A percentile compares a stretch with the other conserved stretches of the same genome.
Conservation (phyloP, 2,113 vertebrate genomes). For the Elephantulus edwardii region DNA sequence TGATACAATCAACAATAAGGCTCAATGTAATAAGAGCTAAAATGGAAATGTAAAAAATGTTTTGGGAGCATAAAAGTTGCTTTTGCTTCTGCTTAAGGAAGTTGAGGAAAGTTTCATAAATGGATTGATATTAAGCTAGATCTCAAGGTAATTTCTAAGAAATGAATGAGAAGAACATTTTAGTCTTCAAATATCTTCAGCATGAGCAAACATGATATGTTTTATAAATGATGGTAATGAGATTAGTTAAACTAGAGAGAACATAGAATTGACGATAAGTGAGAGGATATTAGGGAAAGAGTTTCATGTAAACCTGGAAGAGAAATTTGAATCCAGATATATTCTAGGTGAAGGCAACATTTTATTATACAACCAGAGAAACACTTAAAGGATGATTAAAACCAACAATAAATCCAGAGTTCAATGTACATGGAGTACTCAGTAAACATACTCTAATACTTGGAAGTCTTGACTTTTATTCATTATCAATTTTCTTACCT, state of each 20-base stretch:
- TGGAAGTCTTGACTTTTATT: neutral
- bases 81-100: neutral
- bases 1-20: neutral
- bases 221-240: neutral
- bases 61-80: neutral
- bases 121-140: neutral
- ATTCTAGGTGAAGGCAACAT: neutral
- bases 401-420: too few relatives aligned
- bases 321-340: neutral
- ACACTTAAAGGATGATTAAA: neutral
- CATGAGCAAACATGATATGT: neutral
- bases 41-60: neutral
- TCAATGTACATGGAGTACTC: neutral
- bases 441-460: neutral
- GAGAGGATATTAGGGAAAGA: neutral
- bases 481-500: neutral
- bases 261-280: neutral
- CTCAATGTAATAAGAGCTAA: neutral
- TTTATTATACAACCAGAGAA: neutral
- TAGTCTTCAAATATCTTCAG: neutral
- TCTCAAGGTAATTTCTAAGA: neutral
- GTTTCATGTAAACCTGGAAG: neutral
- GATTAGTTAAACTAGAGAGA: neutral
- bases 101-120: neutral
- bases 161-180: constrained; percentile 20